A percentile compares a stretch with the other conserved stretches of the same genome.
phyloP scores from a whole-genome alignment of 2,888 invertebrate species.

The Acanthococcus lagerstroemiae region DNA sequence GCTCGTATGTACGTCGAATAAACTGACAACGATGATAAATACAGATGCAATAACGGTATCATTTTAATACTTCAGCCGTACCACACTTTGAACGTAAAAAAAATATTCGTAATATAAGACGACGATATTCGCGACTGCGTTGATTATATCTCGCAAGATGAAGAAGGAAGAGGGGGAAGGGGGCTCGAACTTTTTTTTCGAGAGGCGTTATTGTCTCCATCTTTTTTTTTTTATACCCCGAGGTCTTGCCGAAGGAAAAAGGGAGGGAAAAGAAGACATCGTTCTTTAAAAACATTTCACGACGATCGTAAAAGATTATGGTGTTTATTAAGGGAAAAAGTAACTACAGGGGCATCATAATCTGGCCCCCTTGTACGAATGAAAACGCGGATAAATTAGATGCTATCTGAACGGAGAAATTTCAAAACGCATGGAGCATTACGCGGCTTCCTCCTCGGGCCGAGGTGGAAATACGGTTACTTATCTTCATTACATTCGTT shows the following conservation, averaged over 20 bases:
- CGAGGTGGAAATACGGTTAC: not conserved
- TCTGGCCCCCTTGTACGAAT: not conserved
- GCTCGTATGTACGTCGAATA: no score
- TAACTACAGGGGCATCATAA: conserved; percentile 2
- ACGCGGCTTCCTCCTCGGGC: not conserved
- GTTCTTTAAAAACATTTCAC: conserved; percentile 16
- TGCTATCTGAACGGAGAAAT: conserved; percentile 9
- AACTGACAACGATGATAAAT: conserved; percentile 23
- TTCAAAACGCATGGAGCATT: not conserved
- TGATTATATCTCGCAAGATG: no score
- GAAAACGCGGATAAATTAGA: conserved; percentile 16
- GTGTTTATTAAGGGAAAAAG: conserved; percentile 21
- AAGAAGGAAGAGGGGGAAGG: no score
- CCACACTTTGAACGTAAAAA: no score
- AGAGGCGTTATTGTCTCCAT: not conserved
- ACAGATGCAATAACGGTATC: conserved; percentile 20
- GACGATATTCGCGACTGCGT: no score
- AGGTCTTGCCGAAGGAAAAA: not conserved
- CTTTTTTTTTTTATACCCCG: not conserved
- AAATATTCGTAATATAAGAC: no score
- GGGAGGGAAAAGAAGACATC: conserved; percentile 3
- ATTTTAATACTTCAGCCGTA: conserved; percentile 14
- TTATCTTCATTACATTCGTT: conserved; percentile 1
- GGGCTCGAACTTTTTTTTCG: no score
- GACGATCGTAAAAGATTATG: conserved; percentile 22